These are phyloP conservation scores for Autographa pulchrina DNA, from an alignment of 2,888 invertebrate species.

Conservation along the genomic window DNA sequence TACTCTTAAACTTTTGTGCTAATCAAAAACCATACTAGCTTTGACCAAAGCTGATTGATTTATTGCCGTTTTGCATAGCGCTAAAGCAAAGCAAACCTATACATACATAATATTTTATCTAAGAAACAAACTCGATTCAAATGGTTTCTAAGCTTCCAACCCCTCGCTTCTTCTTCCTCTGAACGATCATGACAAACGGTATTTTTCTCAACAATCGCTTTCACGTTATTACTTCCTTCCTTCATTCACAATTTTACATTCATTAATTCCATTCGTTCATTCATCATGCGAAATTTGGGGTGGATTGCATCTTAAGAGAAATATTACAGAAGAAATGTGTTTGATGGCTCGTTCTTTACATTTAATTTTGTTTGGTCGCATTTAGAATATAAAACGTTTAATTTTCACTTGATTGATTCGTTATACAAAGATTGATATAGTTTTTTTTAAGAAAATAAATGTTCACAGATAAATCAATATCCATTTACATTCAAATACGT, in stretches of 20 bases:
- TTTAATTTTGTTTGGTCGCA: background rate
- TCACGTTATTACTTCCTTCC: constrained; percentile 9
- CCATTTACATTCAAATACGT: constrained; percentile 4
- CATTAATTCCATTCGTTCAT: constrained; percentile 9
- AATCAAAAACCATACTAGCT: too few relatives aligned
- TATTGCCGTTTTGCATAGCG: background rate
- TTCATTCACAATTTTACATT: constrained; percentile 9
- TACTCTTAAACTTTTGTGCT: too few relatives aligned
- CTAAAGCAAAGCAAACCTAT: background rate
- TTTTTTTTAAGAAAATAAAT: background rate
- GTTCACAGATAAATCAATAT: background rate
- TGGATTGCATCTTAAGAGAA: constrained; percentile 7
- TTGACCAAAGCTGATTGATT: too few relatives aligned
- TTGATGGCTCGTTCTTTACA: background rate
- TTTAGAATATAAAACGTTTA: background rate
- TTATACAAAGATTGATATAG: background rate
- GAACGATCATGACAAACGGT: constrained; percentile 5
- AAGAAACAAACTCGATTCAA: background rate
- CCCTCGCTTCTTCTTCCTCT: background rate
- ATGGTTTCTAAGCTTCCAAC: background rate
- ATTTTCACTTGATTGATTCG: background rate
- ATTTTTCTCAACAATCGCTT: constrained; percentile 7
- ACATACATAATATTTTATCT: background rate
- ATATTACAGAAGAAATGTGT: constrained; percentile 4
- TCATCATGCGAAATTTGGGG: constrained; percentile 8